Conservation (phyloP, 2,888 invertebrate genomes). For the Limnephilus lunatus region DNA sequence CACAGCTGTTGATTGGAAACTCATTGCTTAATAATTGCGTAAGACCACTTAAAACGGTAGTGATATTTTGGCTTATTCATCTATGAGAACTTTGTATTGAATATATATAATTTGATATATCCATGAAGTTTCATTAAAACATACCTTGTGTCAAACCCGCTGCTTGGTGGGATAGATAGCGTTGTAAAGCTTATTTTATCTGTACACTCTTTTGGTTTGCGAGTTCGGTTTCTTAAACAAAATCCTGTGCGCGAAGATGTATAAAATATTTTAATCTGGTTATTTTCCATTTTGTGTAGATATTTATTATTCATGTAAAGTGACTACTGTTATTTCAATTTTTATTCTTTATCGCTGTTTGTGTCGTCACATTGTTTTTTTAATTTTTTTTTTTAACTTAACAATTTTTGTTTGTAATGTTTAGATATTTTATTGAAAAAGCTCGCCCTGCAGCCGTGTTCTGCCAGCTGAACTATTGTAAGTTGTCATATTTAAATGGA, state of each 20-base stretch:
- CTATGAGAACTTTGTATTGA: background rate
- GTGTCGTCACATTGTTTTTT: slow-evolving; percentile 33
- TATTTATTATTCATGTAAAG: slow-evolving; percentile 44
- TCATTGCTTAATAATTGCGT: background rate
- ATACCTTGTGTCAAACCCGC: no score
- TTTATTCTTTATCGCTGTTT: slow-evolving; percentile 49
- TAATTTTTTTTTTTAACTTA: slow-evolving; percentile 35
- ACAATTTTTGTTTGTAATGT: slow-evolving; percentile 51
- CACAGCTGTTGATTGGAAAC: background rate
- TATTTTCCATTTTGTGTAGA: slow-evolving; percentile 41
- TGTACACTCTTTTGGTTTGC: slow-evolving; percentile 34
- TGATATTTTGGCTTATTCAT: background rate
- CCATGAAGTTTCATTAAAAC: no score
- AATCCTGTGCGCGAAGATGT: background rate
- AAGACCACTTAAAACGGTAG: background rate
- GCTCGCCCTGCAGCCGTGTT: background rate
- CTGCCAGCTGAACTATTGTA: slow-evolving; percentile 21
- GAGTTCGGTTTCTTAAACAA: slow-evolving; percentile 14
- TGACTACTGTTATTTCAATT: slow-evolving; percentile 34
- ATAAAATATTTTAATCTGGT: background rate
- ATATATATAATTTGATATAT: background rate
- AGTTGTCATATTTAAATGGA: slow-evolving; percentile 18
- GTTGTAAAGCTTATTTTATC: background rate
- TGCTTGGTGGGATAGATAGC: no score
- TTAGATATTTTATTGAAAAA: slow-evolving; percentile 47